Percentiles rank a stretch among this genome's conserved stretches.
phyloP scores from a whole-genome alignment of 53 echinoderm and acorn worm genomes.

The Temnopleurus reevesii region DNA sequence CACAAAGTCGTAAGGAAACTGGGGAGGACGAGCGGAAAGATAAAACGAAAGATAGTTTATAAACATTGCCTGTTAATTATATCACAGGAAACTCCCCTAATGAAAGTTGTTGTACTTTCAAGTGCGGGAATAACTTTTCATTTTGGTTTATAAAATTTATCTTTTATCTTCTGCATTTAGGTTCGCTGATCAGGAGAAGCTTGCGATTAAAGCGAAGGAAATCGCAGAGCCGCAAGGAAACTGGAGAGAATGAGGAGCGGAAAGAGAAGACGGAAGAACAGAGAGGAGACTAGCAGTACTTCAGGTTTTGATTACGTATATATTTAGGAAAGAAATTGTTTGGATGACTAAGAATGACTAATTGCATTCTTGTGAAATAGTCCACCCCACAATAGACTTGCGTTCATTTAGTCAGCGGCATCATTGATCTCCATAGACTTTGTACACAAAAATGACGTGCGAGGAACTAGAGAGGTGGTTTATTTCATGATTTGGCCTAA shows the following conservation, averaged over 20 bases:
- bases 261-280: conserved; percentile 27
- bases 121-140: no score
- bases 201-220: neutral
- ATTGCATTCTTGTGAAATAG: neutral
- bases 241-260: neutral
- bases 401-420: neutral
- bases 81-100: no score
- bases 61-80: no score
- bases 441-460: neutral
- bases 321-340: neutral
- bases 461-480: neutral
- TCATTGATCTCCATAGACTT: neutral
- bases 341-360: neutral
- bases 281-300: neutral
- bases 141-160: neutral
- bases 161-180: neutral
- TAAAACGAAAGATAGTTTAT: no score
- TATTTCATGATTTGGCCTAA: no score
- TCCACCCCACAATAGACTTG: no score
- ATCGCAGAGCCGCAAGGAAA: neutral
- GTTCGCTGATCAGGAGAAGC: conserved; percentile 29
- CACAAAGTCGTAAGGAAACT: no score
- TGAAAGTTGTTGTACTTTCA: no score
- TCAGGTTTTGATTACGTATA: neutral
- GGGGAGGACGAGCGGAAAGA: no score